A percentile compares a stretch with the other conserved stretches of the same genome.
Conservation (phyloP, 2,797 vertebrate genomes). For the Novumbra hubbsi region DNA sequence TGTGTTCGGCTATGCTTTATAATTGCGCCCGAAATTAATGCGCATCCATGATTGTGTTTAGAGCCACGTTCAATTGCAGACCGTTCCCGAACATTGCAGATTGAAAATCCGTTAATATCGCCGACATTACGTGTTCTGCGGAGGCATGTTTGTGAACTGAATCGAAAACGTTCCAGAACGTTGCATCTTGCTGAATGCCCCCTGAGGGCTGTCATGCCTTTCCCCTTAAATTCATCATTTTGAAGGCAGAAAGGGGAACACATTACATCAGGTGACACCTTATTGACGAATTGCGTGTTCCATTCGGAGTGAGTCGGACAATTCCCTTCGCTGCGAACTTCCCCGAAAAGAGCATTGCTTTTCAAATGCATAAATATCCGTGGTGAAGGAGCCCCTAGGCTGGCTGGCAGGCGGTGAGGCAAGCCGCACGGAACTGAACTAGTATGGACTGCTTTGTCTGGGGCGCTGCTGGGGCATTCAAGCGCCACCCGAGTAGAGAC, state of each 20-base stretch:
- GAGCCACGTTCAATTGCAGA: too few species aligned
- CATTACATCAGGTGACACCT: background rate
- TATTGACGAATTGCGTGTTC: background rate
- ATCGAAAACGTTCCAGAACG: too few species aligned
- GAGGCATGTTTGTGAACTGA: too few species aligned
- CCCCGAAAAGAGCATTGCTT: background rate
- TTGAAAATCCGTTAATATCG: too few species aligned
- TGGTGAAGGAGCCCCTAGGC: background rate
- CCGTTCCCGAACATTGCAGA: too few species aligned
- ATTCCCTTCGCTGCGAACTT: background rate
- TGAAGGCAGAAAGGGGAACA: background rate
- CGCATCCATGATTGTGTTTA: background rate
- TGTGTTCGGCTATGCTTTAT: background rate
- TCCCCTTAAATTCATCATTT: background rate
- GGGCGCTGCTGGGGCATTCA: background rate
- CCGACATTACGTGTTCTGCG: too few species aligned
- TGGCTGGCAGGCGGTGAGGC: background rate
- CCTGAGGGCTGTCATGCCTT: background rate
- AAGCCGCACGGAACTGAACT: background rate
- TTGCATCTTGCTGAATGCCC: background rate
- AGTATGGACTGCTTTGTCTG: background rate
- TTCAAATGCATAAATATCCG: constrained; percentile 1
- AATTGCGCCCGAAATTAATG: background rate
- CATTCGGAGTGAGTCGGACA: background rate
- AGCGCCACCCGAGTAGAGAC: background rate